These are phyloP conservation scores for Alectoris magna DNA, from an alignment of 2,797 vertebrate species.

Conservation along the genomic window DNA sequence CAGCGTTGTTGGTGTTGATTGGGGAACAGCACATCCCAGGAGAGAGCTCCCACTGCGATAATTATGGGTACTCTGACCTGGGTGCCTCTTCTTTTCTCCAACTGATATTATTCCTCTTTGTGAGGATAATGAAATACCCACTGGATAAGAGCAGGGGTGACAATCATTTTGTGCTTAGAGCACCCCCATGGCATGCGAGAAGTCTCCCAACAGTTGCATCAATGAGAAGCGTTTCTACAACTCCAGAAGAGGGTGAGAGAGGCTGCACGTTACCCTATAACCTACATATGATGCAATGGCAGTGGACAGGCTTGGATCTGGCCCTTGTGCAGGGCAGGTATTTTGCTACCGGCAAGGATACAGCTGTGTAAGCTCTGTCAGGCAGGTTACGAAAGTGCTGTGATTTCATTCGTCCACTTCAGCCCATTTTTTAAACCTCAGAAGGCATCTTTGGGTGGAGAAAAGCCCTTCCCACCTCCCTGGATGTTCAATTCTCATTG, in stretches of 20 bases:
- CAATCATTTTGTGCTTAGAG: constrained; percentile 29
- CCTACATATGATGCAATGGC: background rate
- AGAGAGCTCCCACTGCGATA: constrained; percentile 28
- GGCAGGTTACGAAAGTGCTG: background rate
- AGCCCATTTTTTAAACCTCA: background rate
- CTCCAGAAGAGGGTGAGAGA: constrained; percentile 6
- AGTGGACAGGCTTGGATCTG: background rate
- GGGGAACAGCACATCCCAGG: constrained; percentile 32
- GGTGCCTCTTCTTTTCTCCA: constrained; percentile 41
- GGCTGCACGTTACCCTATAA: background rate
- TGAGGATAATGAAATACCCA: constrained; percentile 63
- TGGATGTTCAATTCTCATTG: background rate
- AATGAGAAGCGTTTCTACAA: background rate
- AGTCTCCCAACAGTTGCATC: constrained; percentile 37
- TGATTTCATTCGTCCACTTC: background rate
- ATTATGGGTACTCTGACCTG: constrained; percentile 49
- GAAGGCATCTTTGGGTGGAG: background rate
- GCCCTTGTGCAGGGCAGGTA: background rate
- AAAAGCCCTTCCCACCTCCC: background rate
- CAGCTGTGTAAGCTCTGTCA: background rate
- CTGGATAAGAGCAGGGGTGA: constrained; percentile 50
- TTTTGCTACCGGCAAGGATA: background rate
- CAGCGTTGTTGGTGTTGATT: background rate
- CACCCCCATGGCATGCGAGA: constrained; percentile 34
- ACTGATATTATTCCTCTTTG: constrained; percentile 54